These are phyloP conservation scores for Leptoclinus maculatus DNA, from an alignment of 2,797 vertebrate genomes.

Conservation along the genomic window DNA sequence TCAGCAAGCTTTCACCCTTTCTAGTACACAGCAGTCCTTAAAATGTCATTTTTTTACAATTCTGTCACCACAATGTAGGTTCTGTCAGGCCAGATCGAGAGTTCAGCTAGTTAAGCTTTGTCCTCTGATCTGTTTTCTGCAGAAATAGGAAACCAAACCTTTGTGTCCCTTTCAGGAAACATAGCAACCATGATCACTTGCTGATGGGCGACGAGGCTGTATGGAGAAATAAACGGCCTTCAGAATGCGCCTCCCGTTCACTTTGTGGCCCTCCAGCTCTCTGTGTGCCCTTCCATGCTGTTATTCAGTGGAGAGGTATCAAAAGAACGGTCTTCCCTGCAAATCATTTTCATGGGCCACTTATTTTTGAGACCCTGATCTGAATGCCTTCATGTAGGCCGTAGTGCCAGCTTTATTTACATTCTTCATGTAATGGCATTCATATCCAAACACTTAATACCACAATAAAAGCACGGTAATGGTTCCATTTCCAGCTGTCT, in stretches of 20 bases:
- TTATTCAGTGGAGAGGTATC: slow-evolving; percentile 44
- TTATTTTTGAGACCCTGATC: slow-evolving; percentile 51
- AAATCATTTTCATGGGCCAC: slow-evolving; percentile 67
- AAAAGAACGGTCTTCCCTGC: slow-evolving; percentile 44
- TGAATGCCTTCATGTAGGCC: slow-evolving; percentile 32
- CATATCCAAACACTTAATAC: slow-evolving; percentile 44
- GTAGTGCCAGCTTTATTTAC: slow-evolving; percentile 55
- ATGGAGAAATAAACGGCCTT: slow-evolving; percentile 50
- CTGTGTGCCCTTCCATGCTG: background rate
- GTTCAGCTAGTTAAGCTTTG: background rate
- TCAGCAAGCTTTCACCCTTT: background rate
- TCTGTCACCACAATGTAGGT: background rate
- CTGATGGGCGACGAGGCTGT: slow-evolving; percentile 17
- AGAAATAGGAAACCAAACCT: background rate
- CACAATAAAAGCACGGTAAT: slow-evolving; percentile 53
- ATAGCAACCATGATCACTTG: background rate
- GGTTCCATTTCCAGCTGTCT: slow-evolving; percentile 56
- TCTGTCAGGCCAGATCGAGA: background rate
- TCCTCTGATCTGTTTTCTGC: slow-evolving; percentile 1
- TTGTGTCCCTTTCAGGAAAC: background rate
- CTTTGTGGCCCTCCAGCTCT: slow-evolving; percentile 40
- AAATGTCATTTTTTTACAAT: background rate
- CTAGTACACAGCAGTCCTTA: background rate
- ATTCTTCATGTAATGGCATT: slow-evolving; percentile 38
- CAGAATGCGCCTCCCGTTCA: slow-evolving; percentile 35